These are phyloP conservation scores for Lycaena phlaeas DNA, from an alignment of 2,888 invertebrate genomes.

Conservation along the genomic window DNA sequence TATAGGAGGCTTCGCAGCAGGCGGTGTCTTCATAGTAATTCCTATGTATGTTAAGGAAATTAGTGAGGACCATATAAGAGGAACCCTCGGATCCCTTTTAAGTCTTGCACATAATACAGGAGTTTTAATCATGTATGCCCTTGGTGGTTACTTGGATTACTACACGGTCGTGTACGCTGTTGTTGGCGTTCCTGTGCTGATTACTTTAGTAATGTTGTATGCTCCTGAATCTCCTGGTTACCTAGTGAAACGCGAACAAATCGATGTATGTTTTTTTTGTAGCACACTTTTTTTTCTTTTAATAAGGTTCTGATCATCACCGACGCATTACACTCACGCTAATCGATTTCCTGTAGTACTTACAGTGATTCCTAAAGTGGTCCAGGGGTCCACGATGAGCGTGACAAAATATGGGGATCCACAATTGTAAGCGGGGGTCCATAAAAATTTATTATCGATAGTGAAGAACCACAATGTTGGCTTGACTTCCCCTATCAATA, in stretches of 20 bases:
- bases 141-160: constrained; percentile 37
- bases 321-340: too few relatives aligned
- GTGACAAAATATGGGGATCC: too few relatives aligned
- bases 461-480: too few relatives aligned
- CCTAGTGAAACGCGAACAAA: constrained; percentile 33
- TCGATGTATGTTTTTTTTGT: constrained; percentile 34
- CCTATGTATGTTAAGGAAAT: constrained; percentile 43
- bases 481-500: too few relatives aligned
- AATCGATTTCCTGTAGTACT: too few relatives aligned
- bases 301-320: too few relatives aligned
- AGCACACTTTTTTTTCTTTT: too few relatives aligned
- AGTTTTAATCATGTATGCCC: constrained; percentile 29
- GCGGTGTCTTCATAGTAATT: constrained; percentile 32
- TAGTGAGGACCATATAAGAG: constrained; percentile 35
- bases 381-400: too few relatives aligned
- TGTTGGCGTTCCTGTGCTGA: constrained; percentile 26
- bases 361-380: too few relatives aligned
- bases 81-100: constrained; percentile 29
- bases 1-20: constrained; percentile 30
- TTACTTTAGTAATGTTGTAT: constrained; percentile 26
- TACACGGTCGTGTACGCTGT: constrained; percentile 31
- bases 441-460: too few relatives aligned
- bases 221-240: constrained; percentile 45
- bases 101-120: constrained; percentile 32
- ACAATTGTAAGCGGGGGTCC: too few relatives aligned